A percentile compares a stretch with the other conserved stretches of the same genome.
phyloP scores from a whole-genome alignment of 2,113 vertebrate genomes.

The Rhinolophus sinicus region DNA sequence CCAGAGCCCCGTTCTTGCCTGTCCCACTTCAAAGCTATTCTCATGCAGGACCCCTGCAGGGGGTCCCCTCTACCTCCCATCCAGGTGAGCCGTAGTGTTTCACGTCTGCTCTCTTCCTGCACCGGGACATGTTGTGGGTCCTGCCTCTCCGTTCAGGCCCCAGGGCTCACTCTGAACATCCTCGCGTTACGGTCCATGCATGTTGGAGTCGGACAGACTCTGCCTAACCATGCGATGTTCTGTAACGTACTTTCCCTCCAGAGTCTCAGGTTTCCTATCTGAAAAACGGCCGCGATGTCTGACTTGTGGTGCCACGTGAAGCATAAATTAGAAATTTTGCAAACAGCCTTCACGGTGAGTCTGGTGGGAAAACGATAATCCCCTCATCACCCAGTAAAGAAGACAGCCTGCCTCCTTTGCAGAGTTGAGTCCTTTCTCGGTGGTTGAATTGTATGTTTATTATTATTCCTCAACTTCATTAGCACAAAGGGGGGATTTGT shows the following conservation, averaged over 20 bases:
- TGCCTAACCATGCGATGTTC: no score
- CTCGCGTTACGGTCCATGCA: no score
- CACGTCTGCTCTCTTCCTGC: not conserved
- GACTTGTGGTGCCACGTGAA: fast-evolving
- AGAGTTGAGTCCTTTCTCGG: not conserved
- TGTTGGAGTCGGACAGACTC: no score
- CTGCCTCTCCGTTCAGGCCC: fast-evolving
- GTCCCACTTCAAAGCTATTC: no score
- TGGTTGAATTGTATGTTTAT: no score
- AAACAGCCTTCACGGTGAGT: fast-evolving
- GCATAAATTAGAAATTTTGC: not conserved
- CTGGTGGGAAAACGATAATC: not conserved
- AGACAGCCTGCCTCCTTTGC: no score
- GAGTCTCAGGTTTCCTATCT: not conserved
- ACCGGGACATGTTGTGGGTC: not conserved
- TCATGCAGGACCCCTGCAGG: no score
- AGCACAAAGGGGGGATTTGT: not conserved
- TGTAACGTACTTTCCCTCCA: no score
- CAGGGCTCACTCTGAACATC: not conserved
- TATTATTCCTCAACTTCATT: not conserved
- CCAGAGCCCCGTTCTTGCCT: no score
- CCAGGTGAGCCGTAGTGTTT: no score
- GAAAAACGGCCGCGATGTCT: not conserved
- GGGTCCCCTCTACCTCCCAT: no score
- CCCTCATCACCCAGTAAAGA: not conserved